phyloP scores from a whole-genome alignment of 2,888 invertebrate species.

The Tachystola acroxantha region DNA sequence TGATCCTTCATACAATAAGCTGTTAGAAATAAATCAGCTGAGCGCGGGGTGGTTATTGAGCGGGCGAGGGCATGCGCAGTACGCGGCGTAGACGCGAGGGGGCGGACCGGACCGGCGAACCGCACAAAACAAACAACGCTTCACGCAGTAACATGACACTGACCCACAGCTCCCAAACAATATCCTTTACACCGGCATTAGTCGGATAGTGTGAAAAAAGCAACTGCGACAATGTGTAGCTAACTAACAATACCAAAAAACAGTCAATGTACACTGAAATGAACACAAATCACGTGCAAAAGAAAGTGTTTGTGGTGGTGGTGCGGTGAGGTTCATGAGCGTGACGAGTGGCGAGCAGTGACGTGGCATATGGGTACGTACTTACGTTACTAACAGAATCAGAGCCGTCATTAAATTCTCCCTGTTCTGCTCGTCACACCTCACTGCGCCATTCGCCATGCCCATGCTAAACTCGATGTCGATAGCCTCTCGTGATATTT shows the following conservation, averaged over 20 bases:
- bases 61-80: slow-evolving; percentile 63
- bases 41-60: slow-evolving; percentile 54
- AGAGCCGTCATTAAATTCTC: slow-evolving; percentile 28
- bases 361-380: too few relatives aligned
- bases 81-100: too few relatives aligned
- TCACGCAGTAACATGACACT: slow-evolving; percentile 59
- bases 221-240: too few relatives aligned
- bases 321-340: slow-evolving; percentile 45
- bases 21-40: slow-evolving; percentile 41
- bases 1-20: slow-evolving; percentile 2
- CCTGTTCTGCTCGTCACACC: slow-evolving; percentile 62
- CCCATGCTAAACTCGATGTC: slow-evolving; percentile 41
- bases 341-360: slow-evolving; percentile 54
- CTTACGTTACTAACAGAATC: slow-evolving; percentile 40
- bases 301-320: slow-evolving; percentile 63
- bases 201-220: background rate
- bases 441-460: slow-evolving; percentile 48
- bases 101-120: slow-evolving; percentile 40
- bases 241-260: background rate
- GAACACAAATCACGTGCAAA: slow-evolving; percentile 60
- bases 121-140: slow-evolving; percentile 65
- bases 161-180: slow-evolving; percentile 36
- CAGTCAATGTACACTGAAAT: slow-evolving; percentile 24
- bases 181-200: too few relatives aligned
- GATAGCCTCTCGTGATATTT: slow-evolving; percentile 23